These are phyloP conservation scores for Danio aesculapii DNA, from an alignment of 2,797 vertebrate species.

Conservation along the genomic window DNA sequence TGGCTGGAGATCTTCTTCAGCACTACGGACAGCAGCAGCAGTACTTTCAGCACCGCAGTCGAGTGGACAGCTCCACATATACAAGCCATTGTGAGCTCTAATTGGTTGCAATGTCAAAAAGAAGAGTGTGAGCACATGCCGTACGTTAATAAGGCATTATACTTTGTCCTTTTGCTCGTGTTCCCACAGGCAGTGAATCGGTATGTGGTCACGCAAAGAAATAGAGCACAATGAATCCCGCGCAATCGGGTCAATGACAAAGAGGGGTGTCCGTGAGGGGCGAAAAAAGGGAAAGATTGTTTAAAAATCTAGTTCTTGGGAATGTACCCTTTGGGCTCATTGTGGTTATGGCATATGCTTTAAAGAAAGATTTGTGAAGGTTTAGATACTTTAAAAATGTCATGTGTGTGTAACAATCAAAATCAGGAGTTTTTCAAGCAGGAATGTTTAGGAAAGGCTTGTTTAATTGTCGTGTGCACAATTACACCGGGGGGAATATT, in stretches of 20 bases:
- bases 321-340: not conserved
- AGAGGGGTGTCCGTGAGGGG: not conserved
- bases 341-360: not conserved
- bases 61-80: slow-evolving; percentile 48
- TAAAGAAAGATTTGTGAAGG: not conserved
- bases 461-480: no score
- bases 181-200: slow-evolving; percentile 37
- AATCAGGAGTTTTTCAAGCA: not conserved
- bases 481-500: no score
- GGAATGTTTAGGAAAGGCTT: no score
- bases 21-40: slow-evolving; percentile 37
- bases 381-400: not conserved
- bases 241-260: slow-evolving; percentile 37
- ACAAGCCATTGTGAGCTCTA: slow-evolving; percentile 44
- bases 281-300: not conserved
- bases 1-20: slow-evolving; percentile 43
- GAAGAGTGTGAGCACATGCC: slow-evolving; percentile 52
- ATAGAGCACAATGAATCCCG: slow-evolving; percentile 21
- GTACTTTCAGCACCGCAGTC: slow-evolving; percentile 47
- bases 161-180: slow-evolving; percentile 41
- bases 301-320: not conserved
- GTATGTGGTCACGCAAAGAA: slow-evolving; percentile 23
- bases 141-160: slow-evolving; percentile 52
- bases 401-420: not conserved
- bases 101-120: slow-evolving; percentile 44